These are phyloP conservation scores for Thunnus thynnus DNA, from an alignment of 2,113 vertebrate genomes.

Conservation along the genomic window DNA sequence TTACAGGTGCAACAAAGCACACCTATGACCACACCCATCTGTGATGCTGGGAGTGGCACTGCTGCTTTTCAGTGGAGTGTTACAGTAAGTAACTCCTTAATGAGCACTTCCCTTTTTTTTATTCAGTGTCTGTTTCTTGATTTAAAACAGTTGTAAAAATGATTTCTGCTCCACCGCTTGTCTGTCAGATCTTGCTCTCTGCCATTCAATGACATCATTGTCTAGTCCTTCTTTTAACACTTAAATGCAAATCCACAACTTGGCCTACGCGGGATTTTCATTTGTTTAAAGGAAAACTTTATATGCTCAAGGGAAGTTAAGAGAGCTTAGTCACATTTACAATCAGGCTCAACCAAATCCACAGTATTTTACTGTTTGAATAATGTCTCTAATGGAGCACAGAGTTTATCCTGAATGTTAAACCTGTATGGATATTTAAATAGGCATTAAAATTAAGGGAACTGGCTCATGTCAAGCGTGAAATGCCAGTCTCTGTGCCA, in stretches of 20 bases:
- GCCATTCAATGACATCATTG: constrained; percentile 8
- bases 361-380: neutral
- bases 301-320: neutral
- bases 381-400: neutral
- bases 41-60: too few species aligned
- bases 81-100: too few species aligned
- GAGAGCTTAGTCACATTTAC: neutral
- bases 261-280: neutral
- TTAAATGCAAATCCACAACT: constrained; percentile 5
- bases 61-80: too few species aligned
- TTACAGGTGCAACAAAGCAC: too few species aligned
- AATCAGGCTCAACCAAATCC: neutral
- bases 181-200: neutral
- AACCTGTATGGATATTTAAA: neutral
- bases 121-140: constrained; percentile 1
- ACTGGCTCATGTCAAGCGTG: too few species aligned
- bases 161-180: neutral
- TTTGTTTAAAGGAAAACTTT: constrained; percentile 6
- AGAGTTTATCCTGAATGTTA: neutral
- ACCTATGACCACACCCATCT: too few species aligned
- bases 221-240: constrained; percentile 4
- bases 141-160: too few species aligned
- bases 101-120: too few species aligned
- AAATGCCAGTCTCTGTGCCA: too few species aligned
- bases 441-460: neutral